These are phyloP conservation scores for Enteromius paludinosus DNA, from an alignment of 2,797 vertebrate species.

Conservation along the genomic window DNA sequence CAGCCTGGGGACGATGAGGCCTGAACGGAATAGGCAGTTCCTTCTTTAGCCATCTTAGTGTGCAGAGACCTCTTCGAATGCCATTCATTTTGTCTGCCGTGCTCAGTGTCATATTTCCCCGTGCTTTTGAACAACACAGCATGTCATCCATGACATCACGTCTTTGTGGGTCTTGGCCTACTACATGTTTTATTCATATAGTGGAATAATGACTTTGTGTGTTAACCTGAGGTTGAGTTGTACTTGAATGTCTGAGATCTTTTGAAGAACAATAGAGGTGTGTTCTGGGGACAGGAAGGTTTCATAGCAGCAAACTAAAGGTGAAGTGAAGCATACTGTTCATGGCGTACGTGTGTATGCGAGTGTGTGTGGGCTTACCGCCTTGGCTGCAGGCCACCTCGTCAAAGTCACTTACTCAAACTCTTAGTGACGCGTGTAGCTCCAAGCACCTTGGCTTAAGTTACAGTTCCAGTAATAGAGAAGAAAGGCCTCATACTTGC, in stretches of 20 bases:
- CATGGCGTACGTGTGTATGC: conserved; percentile 51
- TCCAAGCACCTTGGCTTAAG: conserved; percentile 70
- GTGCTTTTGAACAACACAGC: neutral
- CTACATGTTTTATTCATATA: conserved; percentile 39
- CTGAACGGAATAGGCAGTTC: conserved; percentile 2
- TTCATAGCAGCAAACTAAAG: conserved; percentile 44
- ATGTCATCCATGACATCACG: conserved; percentile 31
- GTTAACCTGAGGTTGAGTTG: neutral
- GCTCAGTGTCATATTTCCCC: conserved; percentile 17
- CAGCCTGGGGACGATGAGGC: neutral
- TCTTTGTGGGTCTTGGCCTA: conserved; percentile 18
- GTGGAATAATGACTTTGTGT: neutral
- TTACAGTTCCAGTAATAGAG: conserved; percentile 73
- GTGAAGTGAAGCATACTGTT: conserved; percentile 66
- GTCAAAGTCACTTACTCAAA: conserved; percentile 78
- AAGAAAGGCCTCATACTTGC: conserved; percentile 72
- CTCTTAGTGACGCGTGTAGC: conserved; percentile 68
- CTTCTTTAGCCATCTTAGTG: conserved; percentile 29
- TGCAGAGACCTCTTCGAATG: neutral
- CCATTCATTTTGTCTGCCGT: neutral
- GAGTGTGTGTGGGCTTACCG: conserved; percentile 56
- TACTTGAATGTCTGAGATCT: conserved; percentile 13
- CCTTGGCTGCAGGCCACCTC: conserved; percentile 70
- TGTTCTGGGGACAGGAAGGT: conserved; percentile 27
- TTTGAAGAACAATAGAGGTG: conserved; percentile 36